Base-by-base conservation (phyloP, 2,888 invertebrate genomes). In the Amiota mariae region DNA sequence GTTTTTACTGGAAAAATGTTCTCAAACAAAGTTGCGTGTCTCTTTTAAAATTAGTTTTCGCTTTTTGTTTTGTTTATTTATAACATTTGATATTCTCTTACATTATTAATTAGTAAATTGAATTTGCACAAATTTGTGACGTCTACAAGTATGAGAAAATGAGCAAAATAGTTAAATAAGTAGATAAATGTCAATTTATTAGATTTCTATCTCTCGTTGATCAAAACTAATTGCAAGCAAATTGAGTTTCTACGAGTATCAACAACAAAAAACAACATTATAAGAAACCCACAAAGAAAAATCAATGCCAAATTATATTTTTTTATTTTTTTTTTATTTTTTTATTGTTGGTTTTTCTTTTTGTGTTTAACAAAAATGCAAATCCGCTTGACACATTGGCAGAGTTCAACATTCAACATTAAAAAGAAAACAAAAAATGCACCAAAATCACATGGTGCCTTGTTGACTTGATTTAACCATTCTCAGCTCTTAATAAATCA, bases 181-280 rank as follows among this genome's bases (percentile, higher is more conserved):
- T 36, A 36, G 36, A 36, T 36, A 36, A 36, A 36, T 36, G 36
- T 36, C 36, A 36, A 36, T 36, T 36, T 36, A 36, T 36, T 36
- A 36, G 36, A 36, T 36, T 36, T 36, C 6, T 36, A 36, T 36
- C 36, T 36, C 36, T 36, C 36, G 8, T 36, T 36, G 36, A 36
- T 36, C 36, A 36, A 36, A 36, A 75, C 81, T 81, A 81, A 81
- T 81, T 82, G 81, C 80, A 74, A 72, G 81, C 81, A 82, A 81
- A 81, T 82, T 81, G 81, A 70, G 67, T 47, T 59, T 59, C 36
- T 24, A 3, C 24, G 3, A 24, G 24, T 2, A 24, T 2, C 36
- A 36, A 24, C 59, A 59, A 24, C 20, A 15, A 20, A 18, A 18
- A 70, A 48, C 70, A 36, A 6, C 36, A 6, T 6, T 4, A 6